These are phyloP conservation scores for Monopterus albus DNA, from an alignment of 2,113 vertebrate genomes.

Conservation along the genomic window DNA sequence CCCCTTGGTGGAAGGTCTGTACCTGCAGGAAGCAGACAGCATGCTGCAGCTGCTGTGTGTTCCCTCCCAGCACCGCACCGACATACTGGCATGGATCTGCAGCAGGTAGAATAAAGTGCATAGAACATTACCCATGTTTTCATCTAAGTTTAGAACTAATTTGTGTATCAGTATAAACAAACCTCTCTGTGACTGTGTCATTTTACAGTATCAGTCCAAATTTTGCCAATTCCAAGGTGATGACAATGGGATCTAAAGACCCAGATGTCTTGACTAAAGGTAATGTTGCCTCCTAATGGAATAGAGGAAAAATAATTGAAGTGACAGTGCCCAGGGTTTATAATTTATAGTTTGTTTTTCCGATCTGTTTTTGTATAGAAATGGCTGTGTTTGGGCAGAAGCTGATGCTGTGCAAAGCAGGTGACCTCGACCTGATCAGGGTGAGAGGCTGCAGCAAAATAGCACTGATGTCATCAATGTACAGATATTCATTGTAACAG, in stretches of 20 bases:
- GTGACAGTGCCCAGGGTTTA: too few species aligned
- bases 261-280: constrained; percentile 78
- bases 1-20: constrained; percentile 83
- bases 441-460: constrained; percentile 64
- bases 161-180: too few species aligned
- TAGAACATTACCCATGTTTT: accelerated
- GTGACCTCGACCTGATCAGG: constrained; percentile 84
- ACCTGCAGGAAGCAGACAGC: constrained; percentile 80
- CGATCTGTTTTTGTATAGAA: too few species aligned
- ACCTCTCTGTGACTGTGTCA: not conserved
- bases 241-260: constrained; percentile 56
- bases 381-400: constrained; percentile 83
- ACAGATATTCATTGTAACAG: not conserved
- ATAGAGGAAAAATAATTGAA: too few species aligned
- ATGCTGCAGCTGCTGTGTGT: constrained; percentile 84
- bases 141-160: too few species aligned
- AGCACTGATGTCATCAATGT: not conserved
- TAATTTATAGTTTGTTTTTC: too few species aligned
- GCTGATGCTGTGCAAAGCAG: constrained; percentile 82
- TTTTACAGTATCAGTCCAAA: constrained; percentile 72
- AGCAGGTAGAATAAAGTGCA: constrained; percentile 68
- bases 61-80: constrained; percentile 84
- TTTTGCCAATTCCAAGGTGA: constrained; percentile 61
- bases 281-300: too few species aligned
- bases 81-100: constrained; percentile 88